Base-by-base conservation (phyloP, 2,888 invertebrate species). In the Drosophila kambysellisi region DNA sequence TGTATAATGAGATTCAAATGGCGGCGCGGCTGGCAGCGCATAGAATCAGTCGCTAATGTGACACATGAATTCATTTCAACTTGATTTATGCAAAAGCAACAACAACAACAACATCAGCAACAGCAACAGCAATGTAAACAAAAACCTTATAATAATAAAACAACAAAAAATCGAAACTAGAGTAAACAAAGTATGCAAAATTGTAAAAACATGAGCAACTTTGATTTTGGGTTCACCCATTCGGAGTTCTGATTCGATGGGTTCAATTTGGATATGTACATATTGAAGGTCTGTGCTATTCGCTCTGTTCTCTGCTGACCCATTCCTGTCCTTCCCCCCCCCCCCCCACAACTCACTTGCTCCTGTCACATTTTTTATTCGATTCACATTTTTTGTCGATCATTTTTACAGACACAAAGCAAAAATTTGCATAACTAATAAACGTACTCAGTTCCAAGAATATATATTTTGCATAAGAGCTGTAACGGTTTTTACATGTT, bases 141-240 rank as follows among this genome's bases (percentile, higher is more conserved):
- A 29, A 25, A 39, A 50, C 41, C 32, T 39, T 65, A 60, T 56
- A 69, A 60, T 54, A 80, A 58, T 41, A 62, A 74, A 52, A 66
- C 51, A 70, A 59, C 30, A 43, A 52, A 8, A 70, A 73, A 43
- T 58, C 61, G 71, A 51, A 56, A 30, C 67, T 32, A 74, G 76
- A 76, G 84, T 84, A 84, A 84, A 84, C 84, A 84, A 83, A 87
- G 84, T 83, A 78, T 83, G 82, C 80, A 59, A 76, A 82, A 83
- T 54, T 72, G 63, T 62, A 29, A 64, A 65, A 74, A 69, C 50
- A 60, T 75, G 72, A 56, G 53, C 54, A 82, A 70, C 76, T 79
- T 76, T 76, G 76, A 79, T 76, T 79, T 82, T 74, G 69, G 68
- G 70, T 33, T 58, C 53, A 61, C 11, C 58, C 68, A 78, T 78